phyloP scores from a whole-genome alignment of 2,113 vertebrate genomes.

The Lanius collurio region DNA sequence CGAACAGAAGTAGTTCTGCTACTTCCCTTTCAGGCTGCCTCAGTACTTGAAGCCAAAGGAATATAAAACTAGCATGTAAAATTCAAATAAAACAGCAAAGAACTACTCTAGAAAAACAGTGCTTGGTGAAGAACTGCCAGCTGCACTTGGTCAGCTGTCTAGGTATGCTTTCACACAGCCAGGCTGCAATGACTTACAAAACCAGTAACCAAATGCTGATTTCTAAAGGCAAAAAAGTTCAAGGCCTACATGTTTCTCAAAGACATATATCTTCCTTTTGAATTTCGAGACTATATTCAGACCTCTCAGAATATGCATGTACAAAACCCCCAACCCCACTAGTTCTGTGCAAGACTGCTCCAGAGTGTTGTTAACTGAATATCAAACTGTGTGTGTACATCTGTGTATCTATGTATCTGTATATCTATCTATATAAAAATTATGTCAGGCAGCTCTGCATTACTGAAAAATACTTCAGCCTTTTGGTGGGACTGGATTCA shows the following conservation, averaged over 20 bases:
- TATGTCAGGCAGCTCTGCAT: background rate
- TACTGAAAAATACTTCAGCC: background rate
- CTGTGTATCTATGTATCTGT: too few species aligned
- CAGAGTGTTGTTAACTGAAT: background rate
- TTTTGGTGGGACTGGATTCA: background rate
- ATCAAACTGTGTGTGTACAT: background rate
- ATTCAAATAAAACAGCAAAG: background rate
- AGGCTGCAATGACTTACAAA: background rate
- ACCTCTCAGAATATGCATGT: background rate
- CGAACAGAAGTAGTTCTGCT: background rate
- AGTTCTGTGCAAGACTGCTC: background rate
- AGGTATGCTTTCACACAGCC: background rate
- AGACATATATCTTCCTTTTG: background rate
- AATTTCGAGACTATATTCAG: background rate
- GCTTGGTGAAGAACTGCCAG: background rate
- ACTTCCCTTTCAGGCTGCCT: background rate
- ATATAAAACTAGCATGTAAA: background rate
- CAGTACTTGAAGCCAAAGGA: background rate
- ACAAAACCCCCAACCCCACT: background rate
- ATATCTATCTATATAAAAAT: too few species aligned
- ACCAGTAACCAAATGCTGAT: background rate
- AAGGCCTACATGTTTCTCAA: background rate
- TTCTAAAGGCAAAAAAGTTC: background rate
- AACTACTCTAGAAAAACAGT: background rate
- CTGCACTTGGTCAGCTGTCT: background rate